phyloP scores from a whole-genome alignment of 2,888 invertebrate species.

The Atethmia centrago region DNA sequence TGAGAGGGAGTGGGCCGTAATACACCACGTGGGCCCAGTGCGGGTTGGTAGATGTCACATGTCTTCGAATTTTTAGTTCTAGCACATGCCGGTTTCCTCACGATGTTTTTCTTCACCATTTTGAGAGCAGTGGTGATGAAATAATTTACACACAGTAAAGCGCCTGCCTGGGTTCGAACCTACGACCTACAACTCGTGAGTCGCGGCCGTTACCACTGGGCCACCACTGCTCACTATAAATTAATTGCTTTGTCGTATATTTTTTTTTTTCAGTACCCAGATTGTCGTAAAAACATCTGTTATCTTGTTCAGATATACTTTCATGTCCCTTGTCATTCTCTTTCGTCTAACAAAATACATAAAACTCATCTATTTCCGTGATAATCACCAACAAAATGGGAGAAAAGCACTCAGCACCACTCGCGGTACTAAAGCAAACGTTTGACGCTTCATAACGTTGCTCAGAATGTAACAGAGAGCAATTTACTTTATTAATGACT shows the following conservation, averaged over 20 bases:
- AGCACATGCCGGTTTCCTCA: too few species aligned
- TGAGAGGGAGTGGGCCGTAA: too few species aligned
- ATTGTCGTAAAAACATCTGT: neutral
- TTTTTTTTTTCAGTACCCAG: neutral
- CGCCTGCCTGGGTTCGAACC: too few species aligned
- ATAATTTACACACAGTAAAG: too few species aligned
- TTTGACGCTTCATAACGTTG: conserved; percentile 52
- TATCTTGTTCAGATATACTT: neutral
- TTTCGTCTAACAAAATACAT: conserved; percentile 15
- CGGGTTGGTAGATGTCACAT: too few species aligned
- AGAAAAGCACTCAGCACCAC: conserved; percentile 39
- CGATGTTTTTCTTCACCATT: too few species aligned
- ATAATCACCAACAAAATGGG: conserved; percentile 39
- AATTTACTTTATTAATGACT: conserved; percentile 64
- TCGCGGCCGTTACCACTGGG: too few species aligned
- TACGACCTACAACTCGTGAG: too few species aligned
- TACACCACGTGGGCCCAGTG: too few species aligned
- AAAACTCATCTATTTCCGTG: conserved; percentile 17
- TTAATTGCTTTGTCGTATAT: neutral
- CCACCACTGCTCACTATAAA: too few species aligned
- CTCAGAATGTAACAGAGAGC: conserved; percentile 49
- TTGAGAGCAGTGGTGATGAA: too few species aligned
- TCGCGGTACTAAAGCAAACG: conserved; percentile 52
- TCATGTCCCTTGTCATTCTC: neutral
- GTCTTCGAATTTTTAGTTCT: too few species aligned